Base-by-base conservation (phyloP, 2,113 vertebrate genomes). In the Neodon shergylaensis region DNA sequence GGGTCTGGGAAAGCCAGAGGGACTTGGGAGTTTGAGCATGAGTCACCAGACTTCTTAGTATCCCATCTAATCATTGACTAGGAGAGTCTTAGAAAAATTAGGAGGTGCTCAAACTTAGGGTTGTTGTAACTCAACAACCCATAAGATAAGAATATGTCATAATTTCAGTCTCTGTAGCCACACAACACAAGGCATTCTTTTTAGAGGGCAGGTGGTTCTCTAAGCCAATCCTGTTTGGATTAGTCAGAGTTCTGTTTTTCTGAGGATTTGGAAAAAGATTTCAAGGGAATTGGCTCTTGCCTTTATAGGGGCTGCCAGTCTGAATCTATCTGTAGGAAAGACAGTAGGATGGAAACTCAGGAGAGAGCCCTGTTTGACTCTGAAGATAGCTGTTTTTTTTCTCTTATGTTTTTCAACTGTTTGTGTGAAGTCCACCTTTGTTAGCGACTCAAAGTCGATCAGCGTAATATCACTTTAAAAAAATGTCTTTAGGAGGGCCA, bases 141-240 rank as follows among this genome's bases (percentile, higher is more conserved):
- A 54, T 31, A n/a, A 49, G 81, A 73, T 68, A 90, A 86, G 47
- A 39, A 17, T 21, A 47, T 86, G 72, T 87, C 87, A 33, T n/a
- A 44, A 85, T 96, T 90, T 93, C 77, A 65, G 24, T 49, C 73
- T 39, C 13, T 73, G 63, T 74, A 76, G 63, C 39, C 83, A 79
- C 33, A 16, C 24, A 66, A 47, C 17, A 44, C 24, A 58, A 83
- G 76, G n/a, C 49, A 54, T 86, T 87, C 39, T 70, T 94, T 92
- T 92, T 54, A 92, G 70, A 73, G 42, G 19, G 54, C 58, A 9
- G 21, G 5, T 47, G 78, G 31, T 92, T 86, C 54, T 74, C 24
- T 52, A 88, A 94, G 14, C 52, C 87, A 58, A 92, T 63, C n/a
- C 42, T 72, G 2, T 87, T 24, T 96, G 31, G 78, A n/a, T 92